Conservation (phyloP, 2,797 vertebrate genomes). For the Coluber constrictor region DNA sequence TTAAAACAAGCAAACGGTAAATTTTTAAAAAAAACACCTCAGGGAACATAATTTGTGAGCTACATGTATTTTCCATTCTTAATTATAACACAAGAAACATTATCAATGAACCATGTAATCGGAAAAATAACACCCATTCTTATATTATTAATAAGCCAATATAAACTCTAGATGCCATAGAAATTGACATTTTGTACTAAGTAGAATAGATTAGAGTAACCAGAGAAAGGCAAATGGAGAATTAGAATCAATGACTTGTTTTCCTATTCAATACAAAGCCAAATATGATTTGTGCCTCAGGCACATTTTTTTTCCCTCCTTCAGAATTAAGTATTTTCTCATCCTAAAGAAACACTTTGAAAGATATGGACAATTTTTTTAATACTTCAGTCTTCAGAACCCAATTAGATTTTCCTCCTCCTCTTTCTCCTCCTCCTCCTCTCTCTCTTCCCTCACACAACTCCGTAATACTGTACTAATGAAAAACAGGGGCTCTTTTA, state of each 20-base stretch:
- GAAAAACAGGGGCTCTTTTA: constrained; percentile 81
- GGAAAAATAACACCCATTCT: neutral
- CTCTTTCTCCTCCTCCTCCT: constrained; percentile 23
- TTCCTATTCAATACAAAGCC: neutral
- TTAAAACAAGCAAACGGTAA: neutral
- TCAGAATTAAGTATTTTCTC: constrained; percentile 53
- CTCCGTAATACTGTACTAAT: constrained; percentile 77
- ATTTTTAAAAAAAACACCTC: neutral
- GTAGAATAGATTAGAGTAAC: neutral
- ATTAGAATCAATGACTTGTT: neutral
- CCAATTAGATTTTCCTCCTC: constrained; percentile 56
- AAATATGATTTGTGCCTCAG: constrained; percentile 19
- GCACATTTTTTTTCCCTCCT: constrained; percentile 57
- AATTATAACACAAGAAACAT: neutral
- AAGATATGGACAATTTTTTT: constrained; percentile 62
- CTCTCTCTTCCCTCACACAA: constrained; percentile 60
- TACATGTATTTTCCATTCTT: neutral
- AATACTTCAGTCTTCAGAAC: constrained; percentile 62
- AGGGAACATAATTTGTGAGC: neutral
- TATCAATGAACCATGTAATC: neutral
- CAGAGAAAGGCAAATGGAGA: constrained; percentile 20
- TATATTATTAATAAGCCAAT: neutral
- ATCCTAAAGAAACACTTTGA: constrained; percentile 57
- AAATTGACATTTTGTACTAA: constrained; percentile 15
- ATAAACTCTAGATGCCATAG: neutral